A percentile compares a stretch with the other conserved stretches of the same genome.
phyloP scores from a whole-genome alignment of 1,140 invertebrate species.

The Zaprionus lachaisei region DNA sequence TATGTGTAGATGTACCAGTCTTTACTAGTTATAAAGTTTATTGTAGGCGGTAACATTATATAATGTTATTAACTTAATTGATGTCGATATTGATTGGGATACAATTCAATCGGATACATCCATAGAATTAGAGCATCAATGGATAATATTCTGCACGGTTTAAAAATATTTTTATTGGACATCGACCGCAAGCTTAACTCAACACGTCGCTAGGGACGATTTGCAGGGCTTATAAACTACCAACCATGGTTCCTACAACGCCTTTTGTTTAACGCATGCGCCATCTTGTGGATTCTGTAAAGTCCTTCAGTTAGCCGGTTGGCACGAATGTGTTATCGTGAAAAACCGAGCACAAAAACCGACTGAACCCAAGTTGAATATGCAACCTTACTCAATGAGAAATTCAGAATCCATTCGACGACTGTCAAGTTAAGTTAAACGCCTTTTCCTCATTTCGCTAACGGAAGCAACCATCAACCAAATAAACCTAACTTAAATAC shows the following conservation, averaged over 20 bases:
- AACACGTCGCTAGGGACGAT: slow-evolving; percentile 14
- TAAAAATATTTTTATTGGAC: neutral
- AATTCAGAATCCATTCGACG: slow-evolving; percentile 82
- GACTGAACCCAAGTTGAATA: slow-evolving; percentile 39
- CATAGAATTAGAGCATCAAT: neutral
- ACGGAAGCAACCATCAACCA: slow-evolving; percentile 50
- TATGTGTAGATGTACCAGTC: neutral
- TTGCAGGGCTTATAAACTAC: slow-evolving; percentile 59
- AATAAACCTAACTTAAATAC: slow-evolving; percentile 46
- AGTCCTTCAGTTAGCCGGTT: slow-evolving; percentile 55
- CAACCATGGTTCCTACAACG: slow-evolving; percentile 33
- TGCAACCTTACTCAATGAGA: slow-evolving; percentile 79
- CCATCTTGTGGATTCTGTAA: slow-evolving; percentile 71
- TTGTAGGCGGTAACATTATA: neutral
- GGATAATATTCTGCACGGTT: neutral
- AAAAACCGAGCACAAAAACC: slow-evolving; percentile 35
- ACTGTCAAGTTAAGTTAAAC: slow-evolving; percentile 79
- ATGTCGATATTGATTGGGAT: neutral
- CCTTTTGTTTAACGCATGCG: slow-evolving; percentile 65
- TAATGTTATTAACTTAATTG: neutral
- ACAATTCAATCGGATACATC: neutral
- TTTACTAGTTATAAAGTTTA: neutral
- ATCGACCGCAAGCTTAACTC: neutral
- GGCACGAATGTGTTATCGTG: slow-evolving; percentile 28
- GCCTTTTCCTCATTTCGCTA: slow-evolving; percentile 76